Percentiles rank a stretch among this genome's conserved stretches.
phyloP scores from a whole-genome alignment of 1,140 invertebrate genomes.

The Papilio helenus region DNA sequence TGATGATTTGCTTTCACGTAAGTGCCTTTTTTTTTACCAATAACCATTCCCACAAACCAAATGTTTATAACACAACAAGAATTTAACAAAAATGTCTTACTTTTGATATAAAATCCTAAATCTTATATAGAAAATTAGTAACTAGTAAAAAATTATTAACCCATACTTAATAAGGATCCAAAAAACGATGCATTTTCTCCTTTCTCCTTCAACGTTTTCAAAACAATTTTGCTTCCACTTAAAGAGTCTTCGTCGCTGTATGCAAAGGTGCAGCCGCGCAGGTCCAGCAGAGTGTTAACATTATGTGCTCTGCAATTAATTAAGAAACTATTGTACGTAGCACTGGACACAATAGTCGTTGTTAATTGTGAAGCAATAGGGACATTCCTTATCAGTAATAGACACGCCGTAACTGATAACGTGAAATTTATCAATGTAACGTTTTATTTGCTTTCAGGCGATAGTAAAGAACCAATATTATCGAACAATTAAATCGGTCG shows the following conservation, averaged over 20 bases:
- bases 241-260: slow-evolving; percentile 83
- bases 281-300: slow-evolving; percentile 84
- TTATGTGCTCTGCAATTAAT: slow-evolving; percentile 81
- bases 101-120: background rate
- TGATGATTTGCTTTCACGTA: background rate
- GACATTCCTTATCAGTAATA: slow-evolving; percentile 63
- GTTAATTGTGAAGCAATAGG: slow-evolving; percentile 70
- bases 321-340: slow-evolving; percentile 45
- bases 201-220: slow-evolving; percentile 83
- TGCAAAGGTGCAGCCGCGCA: slow-evolving; percentile 84
- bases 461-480: slow-evolving; percentile 42
- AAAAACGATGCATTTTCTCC: slow-evolving; percentile 86
- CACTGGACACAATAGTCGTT: slow-evolving; percentile 49
- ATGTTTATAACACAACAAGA: background rate
- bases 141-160: background rate
- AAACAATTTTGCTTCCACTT: slow-evolving; percentile 83
- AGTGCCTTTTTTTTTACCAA: background rate
- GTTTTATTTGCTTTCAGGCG: slow-evolving; percentile 58
- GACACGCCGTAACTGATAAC: slow-evolving; percentile 73
- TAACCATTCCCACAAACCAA: no score
- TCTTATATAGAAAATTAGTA: background rate
- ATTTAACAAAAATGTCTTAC: background rate
- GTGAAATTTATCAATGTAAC: slow-evolving; percentile 68
- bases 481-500: slow-evolving; percentile 24
- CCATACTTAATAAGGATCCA: slow-evolving; percentile 83